Conservation (phyloP, 2,113 vertebrate species). For the Psammodynastes pulverulentus region DNA sequence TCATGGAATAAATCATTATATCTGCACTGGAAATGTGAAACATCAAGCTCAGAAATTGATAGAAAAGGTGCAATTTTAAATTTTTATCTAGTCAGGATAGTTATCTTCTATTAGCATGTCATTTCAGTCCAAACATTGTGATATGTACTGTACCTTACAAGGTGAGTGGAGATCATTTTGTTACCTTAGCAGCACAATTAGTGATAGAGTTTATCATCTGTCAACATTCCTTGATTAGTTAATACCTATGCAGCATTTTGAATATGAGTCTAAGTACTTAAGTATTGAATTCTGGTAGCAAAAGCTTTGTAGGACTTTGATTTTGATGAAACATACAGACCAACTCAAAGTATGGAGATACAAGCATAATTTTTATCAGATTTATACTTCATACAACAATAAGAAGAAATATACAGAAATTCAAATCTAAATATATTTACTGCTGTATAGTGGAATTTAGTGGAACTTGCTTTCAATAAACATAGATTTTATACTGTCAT, state of each 20-base stretch:
- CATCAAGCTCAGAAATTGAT: constrained; percentile 10
- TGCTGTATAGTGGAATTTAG: neutral
- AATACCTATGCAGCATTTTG: constrained; percentile 26
- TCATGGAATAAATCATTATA: constrained; percentile 28
- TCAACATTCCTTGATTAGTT: constrained; percentile 27
- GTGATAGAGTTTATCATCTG: constrained; percentile 1
- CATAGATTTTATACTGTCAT: neutral
- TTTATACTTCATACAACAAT: neutral
- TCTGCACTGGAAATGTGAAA: constrained; percentile 14
- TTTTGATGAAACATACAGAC: neutral
- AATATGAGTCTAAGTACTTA: constrained; percentile 21
- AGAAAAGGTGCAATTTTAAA: constrained; percentile 14
- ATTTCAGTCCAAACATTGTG: constrained; percentile 29
- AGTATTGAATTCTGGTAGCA: neutral
- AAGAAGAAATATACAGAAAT: neutral
- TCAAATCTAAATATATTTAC: neutral
- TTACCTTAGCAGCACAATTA: constrained; percentile 2
- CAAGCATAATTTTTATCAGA: neutral
- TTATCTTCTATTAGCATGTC: constrained; percentile 9
- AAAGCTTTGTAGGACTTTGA: neutral
- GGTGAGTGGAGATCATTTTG: constrained; percentile 5
- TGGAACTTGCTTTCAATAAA: neutral
- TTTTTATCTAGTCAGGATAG: constrained; percentile 20
- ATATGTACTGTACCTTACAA: constrained; percentile 13
- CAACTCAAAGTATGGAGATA: neutral